Evolutionary conservation across 2,888 invertebrate species (phyloP).

Genomic region (Chaetoderma sp.): DNA sequence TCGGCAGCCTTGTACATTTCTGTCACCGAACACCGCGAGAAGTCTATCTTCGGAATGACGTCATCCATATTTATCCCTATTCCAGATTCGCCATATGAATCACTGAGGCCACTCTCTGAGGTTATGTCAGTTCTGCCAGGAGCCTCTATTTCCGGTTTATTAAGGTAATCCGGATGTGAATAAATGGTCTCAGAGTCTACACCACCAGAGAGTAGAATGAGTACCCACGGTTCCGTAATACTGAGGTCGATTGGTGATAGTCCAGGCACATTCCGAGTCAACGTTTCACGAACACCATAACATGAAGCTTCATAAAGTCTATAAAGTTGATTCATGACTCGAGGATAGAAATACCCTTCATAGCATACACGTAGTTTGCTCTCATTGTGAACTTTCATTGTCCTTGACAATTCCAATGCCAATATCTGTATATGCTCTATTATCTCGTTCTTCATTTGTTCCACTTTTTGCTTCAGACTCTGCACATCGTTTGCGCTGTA

Average conservation of each 20-base stretch:
- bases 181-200: neutral
- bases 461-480: neutral
- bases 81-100: too few species aligned
- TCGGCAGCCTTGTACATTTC: too few species aligned
- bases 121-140: too few species aligned
- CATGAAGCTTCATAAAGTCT: slow-evolving; percentile 49
- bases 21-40: too few species aligned
- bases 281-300: slow-evolving; percentile 32
- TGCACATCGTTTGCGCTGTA: neutral
- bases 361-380: slow-evolving; percentile 57
- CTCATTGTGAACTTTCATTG: neutral
- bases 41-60: too few species aligned
- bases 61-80: too few species aligned
- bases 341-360: slow-evolving; percentile 50
- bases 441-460: neutral
- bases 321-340: slow-evolving; percentile 43
- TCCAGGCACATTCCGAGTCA: slow-evolving; percentile 33
- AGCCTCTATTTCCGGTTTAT: too few species aligned
- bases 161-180: too few species aligned
- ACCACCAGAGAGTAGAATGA: slow-evolving; percentile 1
- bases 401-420: neutral
- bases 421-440: neutral
- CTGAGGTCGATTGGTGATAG: slow-evolving; percentile 38
- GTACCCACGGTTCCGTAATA: slow-evolving; percentile 34
- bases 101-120: too few species aligned